Evolutionary conservation across 2,797 vertebrate genomes (phyloP).

Genomic region (Echiichthys vipera): DNA sequence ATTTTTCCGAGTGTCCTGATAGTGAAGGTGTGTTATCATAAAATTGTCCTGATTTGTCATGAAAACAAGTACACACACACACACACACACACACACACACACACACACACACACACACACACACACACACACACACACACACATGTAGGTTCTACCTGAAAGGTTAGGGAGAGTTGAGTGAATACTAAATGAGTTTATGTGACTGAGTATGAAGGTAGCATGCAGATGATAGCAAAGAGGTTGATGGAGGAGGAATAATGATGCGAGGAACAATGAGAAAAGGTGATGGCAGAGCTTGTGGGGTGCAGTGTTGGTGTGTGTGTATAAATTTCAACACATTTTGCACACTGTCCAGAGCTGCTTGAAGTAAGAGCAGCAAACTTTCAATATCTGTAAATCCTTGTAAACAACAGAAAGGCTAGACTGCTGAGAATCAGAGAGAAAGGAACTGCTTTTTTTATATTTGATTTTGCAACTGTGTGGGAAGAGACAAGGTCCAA

Average conservation of each 20-base stretch:
- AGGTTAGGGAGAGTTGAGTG: slow-evolving; percentile 59
- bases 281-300: slow-evolving; percentile 7
- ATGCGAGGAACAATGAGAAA: slow-evolving; percentile 50
- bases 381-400: slow-evolving; percentile 21
- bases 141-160: slow-evolving; percentile 41
- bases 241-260: slow-evolving; percentile 42
- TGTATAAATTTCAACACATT: too few relatives aligned
- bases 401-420: slow-evolving; percentile 22
- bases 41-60: too few relatives aligned
- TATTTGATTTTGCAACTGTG: slow-evolving; percentile 27
- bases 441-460: slow-evolving; percentile 3
- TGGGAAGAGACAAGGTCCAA: slow-evolving; percentile 43
- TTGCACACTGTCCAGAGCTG: neutral
- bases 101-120: slow-evolving; percentile 1
- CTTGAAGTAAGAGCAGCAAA: neutral
- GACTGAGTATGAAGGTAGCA: slow-evolving; percentile 42
- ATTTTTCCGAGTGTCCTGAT: too few relatives aligned
- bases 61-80: slow-evolving; percentile 4
- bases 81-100: neutral
- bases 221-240: slow-evolving; percentile 37
- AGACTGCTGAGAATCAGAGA: slow-evolving; percentile 2
- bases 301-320: slow-evolving; percentile 5
- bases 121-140: slow-evolving; percentile 14
- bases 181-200: slow-evolving; percentile 57
- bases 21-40: too few relatives aligned